Evolutionary conservation across 2,888 invertebrate species (phyloP).

Genomic region (Thereva nobilitata): DNA sequence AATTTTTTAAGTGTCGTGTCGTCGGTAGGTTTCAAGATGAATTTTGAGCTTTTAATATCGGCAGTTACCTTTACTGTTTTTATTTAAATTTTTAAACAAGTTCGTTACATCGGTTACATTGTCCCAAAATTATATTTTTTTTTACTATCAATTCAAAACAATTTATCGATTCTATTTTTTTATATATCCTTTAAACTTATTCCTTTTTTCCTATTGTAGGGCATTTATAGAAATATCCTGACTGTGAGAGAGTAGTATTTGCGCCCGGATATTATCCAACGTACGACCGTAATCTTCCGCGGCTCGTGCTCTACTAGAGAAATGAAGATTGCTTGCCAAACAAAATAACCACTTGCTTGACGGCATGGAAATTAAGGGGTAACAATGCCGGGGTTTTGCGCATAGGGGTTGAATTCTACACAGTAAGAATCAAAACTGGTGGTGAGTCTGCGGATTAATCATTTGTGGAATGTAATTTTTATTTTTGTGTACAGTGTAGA

Average conservation of each 20-base stretch:
- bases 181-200: too few relatives aligned
- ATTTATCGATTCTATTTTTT: too few relatives aligned
- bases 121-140: conserved; percentile 5
- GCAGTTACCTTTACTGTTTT: conserved; percentile 15
- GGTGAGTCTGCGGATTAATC: conserved; percentile 37
- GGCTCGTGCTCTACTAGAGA: conserved; percentile 58
- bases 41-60: conserved; percentile 5
- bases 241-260: neutral
- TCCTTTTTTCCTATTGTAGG: too few relatives aligned
- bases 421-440: conserved; percentile 19
- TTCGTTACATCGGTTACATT: conserved; percentile 10
- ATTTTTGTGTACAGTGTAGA: conserved; percentile 7
- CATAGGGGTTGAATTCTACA: conserved; percentile 24
- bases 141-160: too few relatives aligned
- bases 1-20: too few relatives aligned
- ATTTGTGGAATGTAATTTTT: conserved; percentile 20
- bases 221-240: too few relatives aligned
- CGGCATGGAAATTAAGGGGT: conserved; percentile 28
- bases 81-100: neutral
- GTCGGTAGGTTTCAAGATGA: too few relatives aligned
- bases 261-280: conserved; percentile 3
- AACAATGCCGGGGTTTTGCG: conserved; percentile 1
- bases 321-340: conserved; percentile 9
- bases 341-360: conserved; percentile 32
- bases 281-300: conserved; percentile 57